Conservation (phyloP, 1,140 invertebrate genomes). For the Drosophila serrata region DNA sequence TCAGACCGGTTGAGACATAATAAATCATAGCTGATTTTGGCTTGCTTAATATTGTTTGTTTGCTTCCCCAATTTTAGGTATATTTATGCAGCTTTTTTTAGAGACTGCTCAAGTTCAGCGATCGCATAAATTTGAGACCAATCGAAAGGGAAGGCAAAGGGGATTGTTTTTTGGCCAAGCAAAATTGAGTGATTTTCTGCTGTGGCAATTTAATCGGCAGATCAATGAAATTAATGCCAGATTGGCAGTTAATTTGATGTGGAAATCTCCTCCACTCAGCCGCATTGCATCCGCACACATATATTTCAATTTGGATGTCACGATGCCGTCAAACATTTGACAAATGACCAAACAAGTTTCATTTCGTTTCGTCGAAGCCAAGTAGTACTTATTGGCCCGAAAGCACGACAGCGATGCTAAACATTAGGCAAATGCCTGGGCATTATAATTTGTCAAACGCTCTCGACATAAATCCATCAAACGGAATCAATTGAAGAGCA, state of each 20-base stretch:
- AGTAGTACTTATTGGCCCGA: conserved; percentile 41
- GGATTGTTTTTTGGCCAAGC: conserved; percentile 15
- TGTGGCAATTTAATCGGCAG: conserved; percentile 31
- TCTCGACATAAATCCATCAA: conserved; percentile 78
- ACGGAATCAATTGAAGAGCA: conserved; percentile 64
- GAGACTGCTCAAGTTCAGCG: conserved; percentile 57
- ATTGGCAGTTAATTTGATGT: conserved; percentile 50
- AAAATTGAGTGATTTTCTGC: conserved; percentile 43
- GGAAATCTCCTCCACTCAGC: conserved; percentile 35
- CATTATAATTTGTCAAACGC: conserved; percentile 73
- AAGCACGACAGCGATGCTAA: conserved; percentile 46
- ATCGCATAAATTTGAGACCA: conserved; percentile 63
- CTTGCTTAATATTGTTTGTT: conserved; percentile 61
- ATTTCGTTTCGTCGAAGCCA: conserved; percentile 3
- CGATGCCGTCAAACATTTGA: conserved; percentile 47
- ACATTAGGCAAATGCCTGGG: conserved; percentile 55
- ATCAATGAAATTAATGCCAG: conserved; percentile 35
- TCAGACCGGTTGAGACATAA: conserved; percentile 40
- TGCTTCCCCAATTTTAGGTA: conserved; percentile 40
- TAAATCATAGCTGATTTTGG: conserved; percentile 70
- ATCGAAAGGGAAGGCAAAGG: conserved; percentile 23
- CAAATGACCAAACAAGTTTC: conserved; percentile 40
- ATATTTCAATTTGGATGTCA: conserved; percentile 52
- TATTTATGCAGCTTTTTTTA: conserved; percentile 36
- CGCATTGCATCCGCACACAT: conserved; percentile 35